Evolutionary conservation across 2,888 invertebrate genomes (phyloP), one percentile per base, ranked within the genome.

Genomic region (Athalia cordata): DNA sequence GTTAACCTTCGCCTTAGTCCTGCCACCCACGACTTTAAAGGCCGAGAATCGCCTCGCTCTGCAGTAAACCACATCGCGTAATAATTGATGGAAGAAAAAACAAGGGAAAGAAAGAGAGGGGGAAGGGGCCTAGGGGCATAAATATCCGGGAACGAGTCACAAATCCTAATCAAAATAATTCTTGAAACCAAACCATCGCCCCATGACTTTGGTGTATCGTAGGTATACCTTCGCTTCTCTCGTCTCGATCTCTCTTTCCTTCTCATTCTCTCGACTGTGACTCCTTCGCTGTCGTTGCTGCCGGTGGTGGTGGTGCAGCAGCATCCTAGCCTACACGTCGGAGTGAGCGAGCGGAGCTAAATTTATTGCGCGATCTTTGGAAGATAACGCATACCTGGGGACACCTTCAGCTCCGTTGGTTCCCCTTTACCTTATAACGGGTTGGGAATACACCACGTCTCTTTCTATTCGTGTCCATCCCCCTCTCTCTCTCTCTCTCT

Each of bases 321-420:
- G 29, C 29, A 29, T 29, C 29, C 29, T 29, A 29, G 29, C 29
- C 29, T 29, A 29, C 29, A 29, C 29, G 29, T 29, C 29, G 29
- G 0, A 55, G 55, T n/a, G 55, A 9, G 9, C 11, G 11, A 85
- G 83, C 84, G 82, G 83, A 84, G 85, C 87, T 85, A 89, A 89
- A 89, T 89, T 89, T 89, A 89, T 85, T 86, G 87, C 87, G 85
- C 81, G 89, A 89, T 89, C 85, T 82, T 78, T 77, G 74, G 81
- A 80, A 85, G 89, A 89, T 89, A 89, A 89, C 85, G 84, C 88
- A 87, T 89, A 89, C 89, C 89, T 89, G 88, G 87, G 87, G 89
- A 89, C 89, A 89, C 88, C 89, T 89, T 79, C 68, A n/a, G 52
- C 61, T 29, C 59, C 52, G 68, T 70, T 62, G 57, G 15, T 55